A percentile compares a stretch with the other conserved stretches of the same genome.
These are phyloP conservation scores for Drosophila helvetica DNA, from an alignment of 2,888 invertebrate genomes.

Conservation along the genomic window DNA sequence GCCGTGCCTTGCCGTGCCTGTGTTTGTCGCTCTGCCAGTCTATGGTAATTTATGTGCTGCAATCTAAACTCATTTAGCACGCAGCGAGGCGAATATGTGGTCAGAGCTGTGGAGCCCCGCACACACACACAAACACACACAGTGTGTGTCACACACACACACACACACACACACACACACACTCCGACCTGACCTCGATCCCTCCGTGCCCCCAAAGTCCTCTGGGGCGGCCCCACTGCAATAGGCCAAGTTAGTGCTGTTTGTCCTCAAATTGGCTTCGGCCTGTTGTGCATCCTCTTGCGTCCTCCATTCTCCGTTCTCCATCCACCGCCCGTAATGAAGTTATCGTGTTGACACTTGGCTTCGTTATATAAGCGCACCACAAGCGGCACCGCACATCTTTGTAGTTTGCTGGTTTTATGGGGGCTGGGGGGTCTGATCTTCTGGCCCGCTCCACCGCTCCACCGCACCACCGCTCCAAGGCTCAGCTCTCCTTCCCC, in stretches of 20 bases:
- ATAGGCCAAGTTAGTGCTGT: constrained; percentile 50
- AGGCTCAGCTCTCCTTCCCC: not conserved
- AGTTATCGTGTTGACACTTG: constrained; percentile 80
- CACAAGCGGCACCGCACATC: constrained; percentile 53
- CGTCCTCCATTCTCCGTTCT: constrained; percentile 27
- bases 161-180: not conserved
- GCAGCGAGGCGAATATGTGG: constrained; percentile 58
- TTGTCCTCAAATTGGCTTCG: constrained; percentile 64
- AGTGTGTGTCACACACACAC: no score
- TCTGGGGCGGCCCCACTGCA: constrained; percentile 11
- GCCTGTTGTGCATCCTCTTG: constrained; percentile 31
- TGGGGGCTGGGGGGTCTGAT: not conserved
- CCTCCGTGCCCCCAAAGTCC: constrained; percentile 30
- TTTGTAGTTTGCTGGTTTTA: constrained; percentile 53
- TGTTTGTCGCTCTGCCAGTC: constrained; percentile 33
- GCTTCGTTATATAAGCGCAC: constrained; percentile 58
- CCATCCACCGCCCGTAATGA: constrained; percentile 57
- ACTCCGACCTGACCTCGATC: constrained; percentile 35
- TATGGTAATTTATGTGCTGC: constrained; percentile 65
- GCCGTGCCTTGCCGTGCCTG: constrained; percentile 8
- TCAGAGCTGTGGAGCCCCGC: constrained; percentile 15
- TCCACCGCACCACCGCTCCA: no score
- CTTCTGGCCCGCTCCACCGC: not conserved
- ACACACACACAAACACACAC: not conserved
- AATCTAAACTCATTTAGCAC: constrained; percentile 67